phyloP scores from a whole-genome alignment of 2,888 invertebrate species.

The Orthosia incerta region DNA sequence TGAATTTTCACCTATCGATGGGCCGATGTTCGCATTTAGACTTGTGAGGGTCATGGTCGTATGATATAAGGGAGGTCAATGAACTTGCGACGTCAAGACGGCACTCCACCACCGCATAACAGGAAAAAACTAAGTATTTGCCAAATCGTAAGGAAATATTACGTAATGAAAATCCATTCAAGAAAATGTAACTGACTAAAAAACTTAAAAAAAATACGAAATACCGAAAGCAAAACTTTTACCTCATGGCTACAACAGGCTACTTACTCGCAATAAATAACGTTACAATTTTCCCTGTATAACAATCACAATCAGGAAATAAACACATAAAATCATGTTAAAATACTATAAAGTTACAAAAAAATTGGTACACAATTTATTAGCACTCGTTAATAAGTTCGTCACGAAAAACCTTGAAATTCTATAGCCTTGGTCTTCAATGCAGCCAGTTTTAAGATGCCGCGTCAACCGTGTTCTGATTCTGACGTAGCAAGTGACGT shows the following conservation, averaged over 20 bases:
- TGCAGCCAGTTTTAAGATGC: constrained; percentile 19
- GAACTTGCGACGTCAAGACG: background rate
- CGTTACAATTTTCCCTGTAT: background rate
- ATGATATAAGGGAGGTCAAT: constrained; percentile 20
- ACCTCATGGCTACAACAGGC: background rate
- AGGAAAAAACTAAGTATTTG: background rate
- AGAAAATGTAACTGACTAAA: background rate
- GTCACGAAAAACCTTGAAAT: constrained; percentile 33
- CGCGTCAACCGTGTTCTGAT: background rate
- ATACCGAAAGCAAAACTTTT: background rate
- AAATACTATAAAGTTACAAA: background rate
- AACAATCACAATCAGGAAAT: constrained; percentile 2
- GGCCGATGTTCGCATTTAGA: background rate
- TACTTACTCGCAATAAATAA: background rate
- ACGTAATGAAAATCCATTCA: background rate
- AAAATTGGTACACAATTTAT: constrained; percentile 29
- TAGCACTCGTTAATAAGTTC: constrained; percentile 42
- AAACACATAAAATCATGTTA: background rate
- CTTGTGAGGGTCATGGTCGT: constrained; percentile 12
- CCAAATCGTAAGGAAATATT: background rate
- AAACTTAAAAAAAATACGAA: background rate
- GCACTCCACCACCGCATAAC: background rate
- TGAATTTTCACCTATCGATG: too few species aligned
- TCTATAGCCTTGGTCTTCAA: constrained; percentile 32
- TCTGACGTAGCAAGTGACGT: constrained; percentile 29